Base-by-base conservation (phyloP, 2,113 vertebrate genomes). In the Zosterops japonicus region DNA sequence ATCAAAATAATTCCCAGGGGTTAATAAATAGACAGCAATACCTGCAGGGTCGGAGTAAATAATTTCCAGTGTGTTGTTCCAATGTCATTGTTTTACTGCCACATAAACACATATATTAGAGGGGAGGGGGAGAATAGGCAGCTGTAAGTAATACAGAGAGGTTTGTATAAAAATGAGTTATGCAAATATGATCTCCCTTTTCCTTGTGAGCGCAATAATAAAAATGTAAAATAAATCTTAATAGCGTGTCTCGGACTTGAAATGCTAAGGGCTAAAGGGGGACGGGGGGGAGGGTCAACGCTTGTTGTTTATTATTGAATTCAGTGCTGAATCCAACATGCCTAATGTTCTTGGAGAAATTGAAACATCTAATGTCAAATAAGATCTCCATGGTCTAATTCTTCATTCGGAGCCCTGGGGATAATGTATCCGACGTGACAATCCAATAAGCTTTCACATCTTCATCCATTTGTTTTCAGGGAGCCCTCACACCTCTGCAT, bases 331-430 rank as follows among this genome's bases (percentile, higher is more conserved):
- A 96, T 85, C 89, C 93, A 95, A 87, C 91, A 68, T 39, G 87
- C 31, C 11, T 95, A 85, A 94, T 95, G 78, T 86, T 95, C 83
- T 79, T 83, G 89, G 94, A 96, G 89, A 97, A 97, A 98, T 95
- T 96, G 97, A 98, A 97, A 97, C 97, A 97, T 97, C 95, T 96
- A 78, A 93, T 96, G 97, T 97, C 97, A 97, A 95, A 96, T 97
- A 93, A 95, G 93, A 97, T 95, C 70, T 97, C 85, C 39, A 87
- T 89, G 91, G 91, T 98, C 88, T 81, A 95, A 97, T 97, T 97
- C 93, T 96, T 96, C 93, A 96, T 92, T 94, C 93, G 28, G 93
- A 90, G 68, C 97, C 89, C 92, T 91, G 74, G 93, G 97, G 94
- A 96, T 97, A 96, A 96, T 93, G 93, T 83, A 71, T 89, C 93